These are phyloP conservation scores for Melanocharis versteri DNA, from an alignment of 2,113 vertebrate species.

Conservation along the genomic window DNA sequence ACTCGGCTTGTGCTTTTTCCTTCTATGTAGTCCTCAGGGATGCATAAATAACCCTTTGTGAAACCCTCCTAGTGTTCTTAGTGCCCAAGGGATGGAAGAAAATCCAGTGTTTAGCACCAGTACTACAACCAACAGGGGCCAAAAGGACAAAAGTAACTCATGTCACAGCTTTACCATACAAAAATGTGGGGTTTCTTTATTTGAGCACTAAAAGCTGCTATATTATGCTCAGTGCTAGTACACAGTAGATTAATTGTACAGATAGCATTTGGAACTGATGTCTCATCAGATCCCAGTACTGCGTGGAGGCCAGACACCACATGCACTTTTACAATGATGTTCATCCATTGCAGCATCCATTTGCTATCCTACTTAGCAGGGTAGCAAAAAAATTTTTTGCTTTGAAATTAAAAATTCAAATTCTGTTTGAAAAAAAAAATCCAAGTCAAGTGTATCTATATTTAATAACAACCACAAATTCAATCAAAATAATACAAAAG, in stretches of 20 bases:
- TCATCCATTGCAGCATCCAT: background rate
- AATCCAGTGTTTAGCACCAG: background rate
- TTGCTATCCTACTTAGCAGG: background rate
- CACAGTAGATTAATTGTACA: background rate
- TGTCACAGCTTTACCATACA: background rate
- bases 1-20: background rate
- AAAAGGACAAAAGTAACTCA: background rate
- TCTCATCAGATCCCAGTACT: background rate
- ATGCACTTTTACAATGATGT: rapidly evolving
- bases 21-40: background rate
- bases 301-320: background rate
- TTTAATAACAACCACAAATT: slow-evolving; percentile 20
- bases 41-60: background rate
- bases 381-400: background rate
- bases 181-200: background rate
- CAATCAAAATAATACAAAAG: background rate
- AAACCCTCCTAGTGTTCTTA: background rate
- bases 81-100: background rate
- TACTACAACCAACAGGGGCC: background rate
- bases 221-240: background rate
- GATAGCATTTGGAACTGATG: background rate
- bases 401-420: background rate
- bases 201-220: background rate
- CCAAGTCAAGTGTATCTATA: background rate
- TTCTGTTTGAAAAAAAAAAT: background rate